Conservation (phyloP, 2,113 vertebrate genomes). For the Caranx ignobilis region DNA sequence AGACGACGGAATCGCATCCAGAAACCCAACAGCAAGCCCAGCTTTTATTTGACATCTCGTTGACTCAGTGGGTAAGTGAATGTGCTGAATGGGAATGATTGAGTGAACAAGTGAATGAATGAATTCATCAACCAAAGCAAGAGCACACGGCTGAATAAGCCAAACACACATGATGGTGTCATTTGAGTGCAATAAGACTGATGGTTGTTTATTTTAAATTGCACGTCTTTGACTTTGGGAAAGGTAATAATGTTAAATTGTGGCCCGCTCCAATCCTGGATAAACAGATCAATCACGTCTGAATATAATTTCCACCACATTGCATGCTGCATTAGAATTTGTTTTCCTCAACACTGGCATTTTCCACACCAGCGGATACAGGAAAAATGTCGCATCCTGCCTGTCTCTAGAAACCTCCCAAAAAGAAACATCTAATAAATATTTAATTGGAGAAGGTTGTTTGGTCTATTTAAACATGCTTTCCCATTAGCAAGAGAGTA, state of each 20-base stretch:
- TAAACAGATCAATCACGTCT: slow-evolving; percentile 76
- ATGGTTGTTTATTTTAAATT: slow-evolving; percentile 57
- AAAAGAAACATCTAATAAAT: slow-evolving; percentile 40
- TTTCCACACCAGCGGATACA: slow-evolving; percentile 42
- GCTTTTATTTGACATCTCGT: slow-evolving; percentile 21
- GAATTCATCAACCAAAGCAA: slow-evolving; percentile 46
- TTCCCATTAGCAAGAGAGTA: slow-evolving; percentile 12
- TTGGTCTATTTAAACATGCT: slow-evolving; percentile 28
- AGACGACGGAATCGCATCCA: slow-evolving; percentile 23
- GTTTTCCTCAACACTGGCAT: slow-evolving; percentile 56
- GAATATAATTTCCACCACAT: slow-evolving; percentile 62
- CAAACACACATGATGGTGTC: slow-evolving; percentile 43
- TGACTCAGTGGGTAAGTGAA: slow-evolving; percentile 40
- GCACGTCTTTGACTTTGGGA: slow-evolving; percentile 46
- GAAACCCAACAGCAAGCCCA: slow-evolving; percentile 3
- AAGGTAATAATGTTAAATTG: slow-evolving; percentile 41
- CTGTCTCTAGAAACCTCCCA: slow-evolving; percentile 30
- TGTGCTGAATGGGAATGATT: slow-evolving; percentile 35
- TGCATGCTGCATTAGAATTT: slow-evolving; percentile 59
- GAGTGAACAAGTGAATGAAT: slow-evolving; percentile 45
- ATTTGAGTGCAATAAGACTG: slow-evolving; percentile 52
- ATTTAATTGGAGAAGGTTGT: slow-evolving; percentile 49
- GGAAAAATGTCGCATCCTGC: slow-evolving; percentile 32
- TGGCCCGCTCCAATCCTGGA: slow-evolving; percentile 36
- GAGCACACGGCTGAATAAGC: slow-evolving; percentile 37